These are phyloP conservation scores for Cromileptes altivelis DNA, from an alignment of 2,113 vertebrate species.

Conservation along the genomic window DNA sequence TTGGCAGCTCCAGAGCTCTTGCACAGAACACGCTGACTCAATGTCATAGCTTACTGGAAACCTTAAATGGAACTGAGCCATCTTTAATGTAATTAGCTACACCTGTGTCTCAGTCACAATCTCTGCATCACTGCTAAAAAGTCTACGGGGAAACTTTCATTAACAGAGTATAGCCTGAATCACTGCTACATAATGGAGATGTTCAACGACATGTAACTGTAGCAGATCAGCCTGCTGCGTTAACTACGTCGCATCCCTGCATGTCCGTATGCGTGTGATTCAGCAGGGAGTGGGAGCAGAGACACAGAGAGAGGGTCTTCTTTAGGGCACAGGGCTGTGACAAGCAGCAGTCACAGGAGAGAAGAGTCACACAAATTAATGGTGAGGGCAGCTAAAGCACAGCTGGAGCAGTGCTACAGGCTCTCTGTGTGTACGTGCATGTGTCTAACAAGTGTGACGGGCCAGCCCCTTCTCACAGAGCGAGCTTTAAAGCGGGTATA, in stretches of 20 bases:
- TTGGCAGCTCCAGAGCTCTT: background rate
- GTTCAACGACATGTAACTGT: background rate
- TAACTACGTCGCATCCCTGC: background rate
- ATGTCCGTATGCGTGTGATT: background rate
- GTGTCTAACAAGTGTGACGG: slow-evolving; percentile 34
- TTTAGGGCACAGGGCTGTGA: slow-evolving; percentile 18
- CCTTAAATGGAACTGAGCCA: background rate
- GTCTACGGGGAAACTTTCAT: background rate
- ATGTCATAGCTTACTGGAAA: background rate
- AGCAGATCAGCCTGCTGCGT: background rate
- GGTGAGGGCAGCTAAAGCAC: slow-evolving; percentile 43
- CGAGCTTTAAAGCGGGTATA: slow-evolving; percentile 13
- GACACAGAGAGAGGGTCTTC: background rate
- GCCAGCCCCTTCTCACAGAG: slow-evolving; percentile 13
- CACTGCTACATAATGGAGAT: background rate
- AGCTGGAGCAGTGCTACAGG: slow-evolving; percentile 49
- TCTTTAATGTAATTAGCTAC: background rate
- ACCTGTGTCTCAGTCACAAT: background rate
- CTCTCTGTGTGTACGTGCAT: background rate
- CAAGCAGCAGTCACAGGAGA: slow-evolving; percentile 31
- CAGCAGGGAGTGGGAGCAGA: slow-evolving; percentile 1
- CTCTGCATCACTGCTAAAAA: background rate
- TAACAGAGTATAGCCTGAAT: background rate
- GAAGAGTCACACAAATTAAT: slow-evolving; percentile 50
- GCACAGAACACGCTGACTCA: background rate